phyloP scores from a whole-genome alignment of 2,797 vertebrate genomes.

The Chaunax sp. region DNA sequence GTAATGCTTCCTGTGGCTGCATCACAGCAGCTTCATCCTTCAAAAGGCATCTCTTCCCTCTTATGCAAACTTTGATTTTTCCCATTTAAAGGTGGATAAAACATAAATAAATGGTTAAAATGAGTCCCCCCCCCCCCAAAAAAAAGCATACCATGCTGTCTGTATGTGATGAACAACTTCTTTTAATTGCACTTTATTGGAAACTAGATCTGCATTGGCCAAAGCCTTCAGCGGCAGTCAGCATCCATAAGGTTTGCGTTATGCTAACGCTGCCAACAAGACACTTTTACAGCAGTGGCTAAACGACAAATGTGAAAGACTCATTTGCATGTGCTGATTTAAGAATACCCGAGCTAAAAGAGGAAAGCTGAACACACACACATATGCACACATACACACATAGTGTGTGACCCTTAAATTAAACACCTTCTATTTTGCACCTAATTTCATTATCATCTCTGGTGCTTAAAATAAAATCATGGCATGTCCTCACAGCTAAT shows the following conservation, averaged over 20 bases:
- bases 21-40: too few relatives aligned
- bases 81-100: too few relatives aligned
- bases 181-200: too few relatives aligned
- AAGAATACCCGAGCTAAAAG: conserved; percentile 19
- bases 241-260: background rate
- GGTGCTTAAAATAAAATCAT: conserved; percentile 34
- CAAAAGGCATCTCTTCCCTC: too few relatives aligned
- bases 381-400: conserved; percentile 14
- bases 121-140: too few relatives aligned
- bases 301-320: conserved; percentile 49
- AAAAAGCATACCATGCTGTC: too few relatives aligned
- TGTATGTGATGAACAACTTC: too few relatives aligned
- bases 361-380: conserved; percentile 27
- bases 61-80: too few relatives aligned
- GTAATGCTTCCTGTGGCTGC: too few relatives aligned
- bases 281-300: conserved; percentile 19
- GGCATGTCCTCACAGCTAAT: conserved; percentile 32
- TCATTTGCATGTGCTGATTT: conserved; percentile 40
- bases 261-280: conserved; percentile 16
- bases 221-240: conserved; percentile 3
- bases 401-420: conserved; percentile 37
- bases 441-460: conserved; percentile 49
- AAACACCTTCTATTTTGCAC: conserved; percentile 53
- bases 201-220: background rate
- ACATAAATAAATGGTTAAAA: too few relatives aligned